A percentile compares a stretch with the other conserved stretches of the same genome.
Evolutionary conservation across 2,888 invertebrate species (phyloP).

Genomic region (Notodonta dromedarius): DNA sequence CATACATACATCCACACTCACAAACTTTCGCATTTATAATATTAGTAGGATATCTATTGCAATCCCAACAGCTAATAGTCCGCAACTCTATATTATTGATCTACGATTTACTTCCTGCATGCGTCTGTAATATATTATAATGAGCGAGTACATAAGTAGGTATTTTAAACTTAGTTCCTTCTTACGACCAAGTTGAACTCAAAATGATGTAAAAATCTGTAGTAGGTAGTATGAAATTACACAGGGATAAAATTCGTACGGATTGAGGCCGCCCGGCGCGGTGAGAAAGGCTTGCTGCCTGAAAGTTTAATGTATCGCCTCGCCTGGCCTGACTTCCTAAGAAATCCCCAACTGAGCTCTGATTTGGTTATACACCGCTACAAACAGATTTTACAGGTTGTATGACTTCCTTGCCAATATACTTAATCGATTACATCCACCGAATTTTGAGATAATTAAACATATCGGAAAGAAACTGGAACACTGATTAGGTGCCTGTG

Average conservation of each 20-base stretch:
- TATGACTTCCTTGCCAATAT: too few relatives aligned
- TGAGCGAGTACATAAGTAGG: too few relatives aligned
- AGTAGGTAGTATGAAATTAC: conserved; percentile 59
- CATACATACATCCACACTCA: too few relatives aligned
- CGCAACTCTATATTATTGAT: not conserved
- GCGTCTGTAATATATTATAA: too few relatives aligned
- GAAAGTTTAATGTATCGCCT: conserved; percentile 66
- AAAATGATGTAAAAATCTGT: conserved; percentile 40
- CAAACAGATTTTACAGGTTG: not conserved
- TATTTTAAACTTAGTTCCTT: not conserved
- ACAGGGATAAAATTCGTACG: conserved; percentile 51
- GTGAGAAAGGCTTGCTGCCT: conserved; percentile 50
- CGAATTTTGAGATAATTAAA: too few relatives aligned
- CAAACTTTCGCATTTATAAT: too few relatives aligned
- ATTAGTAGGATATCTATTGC: too few relatives aligned
- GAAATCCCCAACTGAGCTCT: conserved; percentile 52
- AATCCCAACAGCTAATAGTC: not conserved
- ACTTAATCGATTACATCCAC: too few relatives aligned
- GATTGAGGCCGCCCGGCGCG: conserved; percentile 32
- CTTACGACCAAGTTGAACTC: not conserved
- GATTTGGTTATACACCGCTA: conserved; percentile 45
- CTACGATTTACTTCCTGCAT: too few relatives aligned
- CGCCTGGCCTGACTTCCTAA: conserved; percentile 47
- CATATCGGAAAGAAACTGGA: too few relatives aligned
- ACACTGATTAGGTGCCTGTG: too few relatives aligned